A percentile compares a stretch with the other conserved stretches of the same genome.
Evolutionary conservation across 2,797 vertebrate genomes (phyloP).

Genomic region (Uromys caudimaculatus): DNA sequence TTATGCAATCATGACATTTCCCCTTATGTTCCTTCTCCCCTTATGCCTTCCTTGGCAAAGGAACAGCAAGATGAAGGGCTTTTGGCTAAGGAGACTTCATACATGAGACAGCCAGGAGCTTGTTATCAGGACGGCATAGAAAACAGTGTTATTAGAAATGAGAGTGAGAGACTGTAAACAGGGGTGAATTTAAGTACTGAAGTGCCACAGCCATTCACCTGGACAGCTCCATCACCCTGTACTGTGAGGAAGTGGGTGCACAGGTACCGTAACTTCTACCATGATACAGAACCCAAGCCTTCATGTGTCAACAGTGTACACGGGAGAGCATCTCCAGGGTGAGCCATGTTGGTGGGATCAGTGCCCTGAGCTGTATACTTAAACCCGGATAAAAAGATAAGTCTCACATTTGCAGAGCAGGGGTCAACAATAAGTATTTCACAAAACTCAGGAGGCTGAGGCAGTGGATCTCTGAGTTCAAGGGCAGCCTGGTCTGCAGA

Average conservation of each 20-base stretch:
- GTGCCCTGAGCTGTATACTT: fast-evolving
- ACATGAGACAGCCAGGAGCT: fast-evolving
- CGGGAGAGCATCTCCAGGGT: fast-evolving
- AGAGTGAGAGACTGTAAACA: neutral
- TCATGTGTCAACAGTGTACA: fast-evolving
- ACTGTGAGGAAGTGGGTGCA: neutral
- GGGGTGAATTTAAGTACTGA: fast-evolving
- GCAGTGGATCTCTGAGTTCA: neutral
- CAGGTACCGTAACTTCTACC: too few species aligned
- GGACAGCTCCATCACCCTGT: too few species aligned
- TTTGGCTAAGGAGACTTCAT: neutral
- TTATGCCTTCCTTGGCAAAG: neutral
- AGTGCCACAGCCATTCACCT: fast-evolving
- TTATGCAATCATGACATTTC: neutral
- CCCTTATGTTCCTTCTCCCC: fast-evolving
- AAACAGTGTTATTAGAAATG: neutral
- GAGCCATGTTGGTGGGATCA: fast-evolving
- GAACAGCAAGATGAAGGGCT: too few species aligned
- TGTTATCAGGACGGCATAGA: fast-evolving
- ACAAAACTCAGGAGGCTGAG: neutral
- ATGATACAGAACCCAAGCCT: neutral
- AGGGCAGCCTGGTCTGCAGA: neutral
- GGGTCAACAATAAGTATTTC: neutral
- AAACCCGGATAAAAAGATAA: fast-evolving
- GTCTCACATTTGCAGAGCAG: fast-evolving